A percentile compares a stretch with the other conserved stretches of the same genome.
phyloP scores from a whole-genome alignment of 2,888 invertebrate species.

The Andricus quercusramuli region DNA sequence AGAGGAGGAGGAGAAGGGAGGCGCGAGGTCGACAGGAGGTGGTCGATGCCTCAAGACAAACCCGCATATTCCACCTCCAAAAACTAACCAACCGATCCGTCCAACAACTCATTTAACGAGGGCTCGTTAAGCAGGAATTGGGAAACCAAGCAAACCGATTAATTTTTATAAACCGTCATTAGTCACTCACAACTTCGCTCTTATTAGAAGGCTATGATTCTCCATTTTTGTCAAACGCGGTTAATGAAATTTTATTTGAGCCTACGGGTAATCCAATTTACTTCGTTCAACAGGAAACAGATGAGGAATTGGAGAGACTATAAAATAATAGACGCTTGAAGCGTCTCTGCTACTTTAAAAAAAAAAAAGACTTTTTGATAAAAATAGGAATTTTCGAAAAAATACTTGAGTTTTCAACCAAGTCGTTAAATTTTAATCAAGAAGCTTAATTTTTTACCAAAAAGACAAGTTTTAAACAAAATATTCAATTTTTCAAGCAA shows the following conservation, averaged over 20 bases:
- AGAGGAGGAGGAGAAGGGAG: constrained; percentile 50
- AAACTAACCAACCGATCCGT: constrained; percentile 1
- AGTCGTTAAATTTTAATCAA: too few relatives aligned
- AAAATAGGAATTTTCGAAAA: too few relatives aligned
- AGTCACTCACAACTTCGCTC: background rate
- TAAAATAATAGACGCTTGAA: too few relatives aligned
- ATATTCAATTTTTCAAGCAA: too few relatives aligned
- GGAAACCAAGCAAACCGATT: constrained; percentile 72
- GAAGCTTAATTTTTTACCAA: too few relatives aligned
- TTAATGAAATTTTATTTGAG: background rate
- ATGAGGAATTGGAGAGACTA: background rate
- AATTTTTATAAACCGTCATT: constrained; percentile 65
- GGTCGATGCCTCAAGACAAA: constrained; percentile 46
- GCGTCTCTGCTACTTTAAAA: too few relatives aligned
- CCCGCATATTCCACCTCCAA: constrained; percentile 54
- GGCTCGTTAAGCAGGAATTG: constrained; percentile 45
- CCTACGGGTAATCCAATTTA: background rate
- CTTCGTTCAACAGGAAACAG: background rate
- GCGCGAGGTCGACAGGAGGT: constrained; percentile 43
- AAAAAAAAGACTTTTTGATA: too few relatives aligned
- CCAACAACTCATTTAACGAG: constrained; percentile 53
- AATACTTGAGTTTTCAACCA: too few relatives aligned
- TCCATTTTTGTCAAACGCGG: background rate
- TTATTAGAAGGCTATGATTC: constrained; percentile 11
- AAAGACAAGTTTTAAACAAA: too few relatives aligned